These are phyloP conservation scores for Bhutanitis thaidina DNA, from an alignment of 2,888 invertebrate species.

Conservation along the genomic window DNA sequence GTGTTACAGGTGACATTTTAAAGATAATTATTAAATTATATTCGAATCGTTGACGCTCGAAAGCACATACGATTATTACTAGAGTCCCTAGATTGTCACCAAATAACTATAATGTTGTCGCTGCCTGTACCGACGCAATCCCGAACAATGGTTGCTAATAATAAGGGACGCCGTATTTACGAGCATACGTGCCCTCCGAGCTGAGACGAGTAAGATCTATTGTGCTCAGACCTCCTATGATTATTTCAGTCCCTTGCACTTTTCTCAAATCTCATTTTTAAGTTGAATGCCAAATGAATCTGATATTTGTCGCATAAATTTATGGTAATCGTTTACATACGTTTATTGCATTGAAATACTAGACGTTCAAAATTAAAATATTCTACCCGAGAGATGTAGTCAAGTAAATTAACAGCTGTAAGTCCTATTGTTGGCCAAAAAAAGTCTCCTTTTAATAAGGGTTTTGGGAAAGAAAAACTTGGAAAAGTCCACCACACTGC, in stretches of 20 bases:
- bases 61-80: no score
- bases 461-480: no score
- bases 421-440: no score
- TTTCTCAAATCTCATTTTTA: conserved; percentile 68
- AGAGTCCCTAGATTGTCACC: conserved; percentile 6
- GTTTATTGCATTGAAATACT: no score
- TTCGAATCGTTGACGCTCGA: no score
- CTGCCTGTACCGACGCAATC: conserved; percentile 61
- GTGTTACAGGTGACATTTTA: no score
- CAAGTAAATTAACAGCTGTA: no score
- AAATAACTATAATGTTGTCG: conserved; percentile 29
- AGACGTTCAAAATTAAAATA: no score
- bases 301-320: conserved; percentile 46
- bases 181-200: conserved; percentile 74
- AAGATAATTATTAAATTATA: no score
- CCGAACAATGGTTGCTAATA: conserved; percentile 76
- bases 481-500: no score
- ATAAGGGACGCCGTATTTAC: conserved; percentile 76
- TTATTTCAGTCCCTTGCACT: conserved; percentile 69
- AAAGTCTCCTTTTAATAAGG: no score
- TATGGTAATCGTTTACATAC: conserved; percentile 14
- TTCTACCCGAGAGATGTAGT: no score
- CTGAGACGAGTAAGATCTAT: conserved; percentile 71
- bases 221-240: conserved; percentile 77
- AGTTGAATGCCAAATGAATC: conserved; percentile 65